Evolutionary conservation across 2,888 invertebrate genomes (phyloP).

Genomic region (Drosophila vallismaia): DNA sequence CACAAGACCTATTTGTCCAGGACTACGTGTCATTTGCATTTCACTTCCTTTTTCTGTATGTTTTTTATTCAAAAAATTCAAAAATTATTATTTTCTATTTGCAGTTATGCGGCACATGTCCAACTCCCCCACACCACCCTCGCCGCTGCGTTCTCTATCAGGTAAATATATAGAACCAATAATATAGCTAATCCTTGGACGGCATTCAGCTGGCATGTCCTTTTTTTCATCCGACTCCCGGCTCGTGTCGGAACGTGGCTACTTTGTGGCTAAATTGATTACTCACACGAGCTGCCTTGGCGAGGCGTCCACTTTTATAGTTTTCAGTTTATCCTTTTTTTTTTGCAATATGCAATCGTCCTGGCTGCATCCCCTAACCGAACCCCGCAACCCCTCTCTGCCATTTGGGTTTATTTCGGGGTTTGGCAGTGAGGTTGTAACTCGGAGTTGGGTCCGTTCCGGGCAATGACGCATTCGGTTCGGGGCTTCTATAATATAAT

Average conservation of each 20-base stretch:
- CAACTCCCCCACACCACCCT: slow-evolving; percentile 83
- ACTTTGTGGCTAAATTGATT: slow-evolving; percentile 77
- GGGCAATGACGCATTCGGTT: slow-evolving; percentile 44
- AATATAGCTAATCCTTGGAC: slow-evolving; percentile 72
- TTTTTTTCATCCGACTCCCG: slow-evolving; percentile 24
- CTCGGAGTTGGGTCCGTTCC: slow-evolving; percentile 32
- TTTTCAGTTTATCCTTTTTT: slow-evolving; percentile 29
- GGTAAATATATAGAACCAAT: slow-evolving; percentile 64
- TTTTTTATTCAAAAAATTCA: slow-evolving; percentile 25
- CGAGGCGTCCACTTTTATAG: slow-evolving; percentile 64
- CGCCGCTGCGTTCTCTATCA: slow-evolving; percentile 82
- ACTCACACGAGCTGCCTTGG: slow-evolving; percentile 67
- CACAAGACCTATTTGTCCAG: slow-evolving; percentile 17
- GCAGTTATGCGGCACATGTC: slow-evolving; percentile 83
- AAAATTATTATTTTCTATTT: slow-evolving; percentile 56
- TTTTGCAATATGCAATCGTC: slow-evolving; percentile 47
- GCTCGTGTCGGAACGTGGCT: slow-evolving; percentile 71
- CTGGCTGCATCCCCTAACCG: slow-evolving; percentile 20
- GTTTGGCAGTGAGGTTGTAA: slow-evolving; percentile 35
- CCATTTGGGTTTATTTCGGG: slow-evolving; percentile 26
- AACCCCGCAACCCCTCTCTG: slow-evolving; percentile 18
- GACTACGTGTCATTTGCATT: slow-evolving; percentile 80
- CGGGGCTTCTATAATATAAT: slow-evolving; percentile 31
- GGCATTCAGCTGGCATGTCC: slow-evolving; percentile 66
- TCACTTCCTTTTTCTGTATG: background rate